Conservation (phyloP, 2,888 invertebrate genomes). For the Augochlorella aurata region DNA sequence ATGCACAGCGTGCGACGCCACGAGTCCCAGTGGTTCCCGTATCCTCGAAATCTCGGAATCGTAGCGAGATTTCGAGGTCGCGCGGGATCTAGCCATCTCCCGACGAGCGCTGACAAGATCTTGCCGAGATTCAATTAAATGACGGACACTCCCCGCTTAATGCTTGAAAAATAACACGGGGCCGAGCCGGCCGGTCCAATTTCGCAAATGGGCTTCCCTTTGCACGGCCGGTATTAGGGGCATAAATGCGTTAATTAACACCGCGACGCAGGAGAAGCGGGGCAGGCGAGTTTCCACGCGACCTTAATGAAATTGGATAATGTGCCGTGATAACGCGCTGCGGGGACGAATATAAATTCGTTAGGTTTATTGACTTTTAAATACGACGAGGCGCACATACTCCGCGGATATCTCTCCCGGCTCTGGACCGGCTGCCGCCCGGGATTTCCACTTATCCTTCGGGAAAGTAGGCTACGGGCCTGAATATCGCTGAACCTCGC, state of each 20-base stretch:
- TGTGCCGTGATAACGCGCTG: conserved; percentile 3
- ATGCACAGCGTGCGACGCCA: too few relatives aligned
- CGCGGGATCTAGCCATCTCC: neutral
- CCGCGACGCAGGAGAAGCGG: too few relatives aligned
- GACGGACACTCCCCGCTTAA: conserved; percentile 22
- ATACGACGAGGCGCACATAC: conserved; percentile 7
- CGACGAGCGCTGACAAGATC: conserved; percentile 5
- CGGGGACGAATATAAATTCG: conserved; percentile 20
- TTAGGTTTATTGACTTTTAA: conserved; percentile 36
- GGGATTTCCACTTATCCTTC: conserved; percentile 37
- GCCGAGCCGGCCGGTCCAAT: neutral
- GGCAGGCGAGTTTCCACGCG: neutral
- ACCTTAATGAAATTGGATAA: conserved; percentile 37
- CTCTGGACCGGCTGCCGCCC: conserved; percentile 1
- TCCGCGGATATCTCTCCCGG: conserved; percentile 21
- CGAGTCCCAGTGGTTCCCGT: neutral
- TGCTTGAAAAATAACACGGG: conserved; percentile 18
- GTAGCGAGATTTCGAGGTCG: neutral
- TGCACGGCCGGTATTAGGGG: neutral
- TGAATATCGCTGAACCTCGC: conserved; percentile 48
- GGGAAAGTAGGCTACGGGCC: conserved; percentile 27
- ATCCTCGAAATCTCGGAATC: neutral
- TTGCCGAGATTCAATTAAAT: neutral
- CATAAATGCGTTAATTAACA: neutral
- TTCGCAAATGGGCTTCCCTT: conserved; percentile 11